phyloP scores from a whole-genome alignment of 2,797 vertebrate species.

The Tapera naevia region DNA sequence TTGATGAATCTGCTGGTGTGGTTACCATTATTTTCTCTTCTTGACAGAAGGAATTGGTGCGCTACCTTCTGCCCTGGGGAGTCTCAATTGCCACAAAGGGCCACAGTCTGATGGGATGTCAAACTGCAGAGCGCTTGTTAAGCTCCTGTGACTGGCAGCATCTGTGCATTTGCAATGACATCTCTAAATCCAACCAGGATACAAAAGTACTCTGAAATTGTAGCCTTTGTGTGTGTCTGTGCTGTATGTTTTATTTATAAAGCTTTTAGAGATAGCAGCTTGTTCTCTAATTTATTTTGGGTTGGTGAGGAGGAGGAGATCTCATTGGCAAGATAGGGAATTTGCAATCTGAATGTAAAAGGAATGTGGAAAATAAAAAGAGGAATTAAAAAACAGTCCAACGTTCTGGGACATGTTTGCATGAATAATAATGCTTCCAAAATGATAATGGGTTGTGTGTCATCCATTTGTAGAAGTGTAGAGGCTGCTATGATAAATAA shows the following conservation, averaged over 20 bases:
- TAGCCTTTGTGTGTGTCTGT: constrained; percentile 35
- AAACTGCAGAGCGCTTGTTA: not conserved
- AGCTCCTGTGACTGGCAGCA: constrained; percentile 28
- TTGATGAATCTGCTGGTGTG: not conserved
- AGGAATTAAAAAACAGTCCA: not conserved
- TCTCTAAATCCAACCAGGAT: constrained; percentile 24
- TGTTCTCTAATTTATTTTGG: constrained; percentile 65
- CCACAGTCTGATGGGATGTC: constrained; percentile 32
- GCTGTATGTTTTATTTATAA: constrained; percentile 64
- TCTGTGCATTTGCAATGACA: constrained; percentile 50
- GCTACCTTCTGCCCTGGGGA: constrained; percentile 20
- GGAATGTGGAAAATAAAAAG: not conserved
- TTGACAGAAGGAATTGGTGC: not conserved
- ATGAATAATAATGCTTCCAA: constrained; percentile 55
- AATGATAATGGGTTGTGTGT: constrained; percentile 46
- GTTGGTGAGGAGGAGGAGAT: constrained; percentile 59
- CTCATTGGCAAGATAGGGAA: constrained; percentile 51
- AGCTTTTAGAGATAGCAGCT: constrained; percentile 64
- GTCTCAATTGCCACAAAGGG: constrained; percentile 7
- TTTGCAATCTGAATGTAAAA: constrained; percentile 54
- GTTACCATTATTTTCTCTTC: not conserved
- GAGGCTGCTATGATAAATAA: constrained; percentile 48
- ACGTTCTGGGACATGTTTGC: constrained; percentile 33
- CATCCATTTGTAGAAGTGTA: constrained; percentile 61
- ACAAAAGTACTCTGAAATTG: constrained; percentile 39